Evolutionary conservation across 2,888 invertebrate genomes (phyloP), one percentile per base, ranked within the genome.

Genomic region (Chalcis sispes): DNA sequence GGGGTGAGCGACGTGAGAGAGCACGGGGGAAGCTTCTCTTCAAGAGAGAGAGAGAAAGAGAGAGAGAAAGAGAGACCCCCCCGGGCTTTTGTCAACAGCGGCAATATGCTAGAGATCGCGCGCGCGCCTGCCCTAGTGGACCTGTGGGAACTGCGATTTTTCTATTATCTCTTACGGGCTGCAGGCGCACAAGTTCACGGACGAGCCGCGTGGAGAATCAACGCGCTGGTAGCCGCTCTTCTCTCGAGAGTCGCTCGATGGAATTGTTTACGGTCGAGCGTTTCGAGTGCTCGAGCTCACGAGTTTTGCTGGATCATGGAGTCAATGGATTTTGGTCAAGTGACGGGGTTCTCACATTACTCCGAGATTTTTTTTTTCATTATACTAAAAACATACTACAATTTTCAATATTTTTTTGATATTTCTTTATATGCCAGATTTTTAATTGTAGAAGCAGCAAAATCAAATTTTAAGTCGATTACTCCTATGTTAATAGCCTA

Each of bases 81-180:
- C 81, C 77, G 75, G 80, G 86, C 81, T 84, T 83, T 88, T 86
- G 88, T 88, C 88, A 88, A 88, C 88, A 88, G 82, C 83, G 81
- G 83, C 88, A 88, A 88, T 88, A 88, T 88, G 88, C 87, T 87
- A 81, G 82, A 82, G 82, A 81, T 85, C 82, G 78, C 74, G 80
- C 80, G 61, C 78, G 67, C 76, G 80, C 76, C 80, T 77, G 48
- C 15, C 77, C 36, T 10, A 80, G 8, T 83, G 85, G 84, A 85
- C 86, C 87, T 87, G 87, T 88, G 88, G 87, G 88, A 88, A 88
- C 84, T 80, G 70, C 54, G 54, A 62, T 46, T 73, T 75, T 75
- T 77, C 58, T 59, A 77, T 66, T 74, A 74, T 77, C 77, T 74
- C 42, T 77, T 72, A n/a, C n/a, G n/a, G n/a, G n/a, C n/a, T n/a